phyloP scores from a whole-genome alignment of 2,113 vertebrate genomes.

The Clarias macrocephalus region DNA sequence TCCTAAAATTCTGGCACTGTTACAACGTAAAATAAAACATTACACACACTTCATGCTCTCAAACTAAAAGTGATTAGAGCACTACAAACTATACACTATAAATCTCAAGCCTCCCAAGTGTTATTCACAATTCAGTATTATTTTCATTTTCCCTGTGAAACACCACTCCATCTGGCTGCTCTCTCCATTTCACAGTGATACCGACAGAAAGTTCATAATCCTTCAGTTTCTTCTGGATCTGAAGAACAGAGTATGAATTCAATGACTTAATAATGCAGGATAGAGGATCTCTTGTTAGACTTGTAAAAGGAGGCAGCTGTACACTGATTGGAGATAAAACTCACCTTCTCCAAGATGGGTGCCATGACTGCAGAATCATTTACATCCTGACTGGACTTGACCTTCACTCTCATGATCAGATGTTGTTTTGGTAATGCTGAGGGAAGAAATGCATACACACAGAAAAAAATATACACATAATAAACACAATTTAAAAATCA shows the following conservation, averaged over 20 bases:
- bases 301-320: neutral
- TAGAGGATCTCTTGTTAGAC: neutral
- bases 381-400: neutral
- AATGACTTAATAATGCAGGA: neutral
- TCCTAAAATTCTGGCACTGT: too few species aligned
- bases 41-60: neutral
- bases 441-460: neutral
- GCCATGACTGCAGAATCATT: neutral
- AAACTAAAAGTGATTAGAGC: neutral
- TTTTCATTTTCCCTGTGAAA: neutral
- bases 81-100: neutral
- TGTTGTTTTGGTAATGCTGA: neutral
- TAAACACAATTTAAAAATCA: neutral
- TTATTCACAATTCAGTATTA: neutral
- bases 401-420: neutral
- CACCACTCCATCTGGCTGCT: neutral
- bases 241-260: neutral
- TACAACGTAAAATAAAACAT: too few species aligned
- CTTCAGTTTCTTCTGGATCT: neutral
- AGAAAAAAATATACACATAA: neutral
- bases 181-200: neutral
- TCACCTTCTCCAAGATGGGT: slow-evolving; percentile 2
- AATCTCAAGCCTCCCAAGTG: neutral
- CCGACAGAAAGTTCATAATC: neutral
- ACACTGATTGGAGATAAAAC: neutral